These are phyloP conservation scores for Myopa testacea DNA, from an alignment of 2,888 invertebrate species.

Conservation along the genomic window DNA sequence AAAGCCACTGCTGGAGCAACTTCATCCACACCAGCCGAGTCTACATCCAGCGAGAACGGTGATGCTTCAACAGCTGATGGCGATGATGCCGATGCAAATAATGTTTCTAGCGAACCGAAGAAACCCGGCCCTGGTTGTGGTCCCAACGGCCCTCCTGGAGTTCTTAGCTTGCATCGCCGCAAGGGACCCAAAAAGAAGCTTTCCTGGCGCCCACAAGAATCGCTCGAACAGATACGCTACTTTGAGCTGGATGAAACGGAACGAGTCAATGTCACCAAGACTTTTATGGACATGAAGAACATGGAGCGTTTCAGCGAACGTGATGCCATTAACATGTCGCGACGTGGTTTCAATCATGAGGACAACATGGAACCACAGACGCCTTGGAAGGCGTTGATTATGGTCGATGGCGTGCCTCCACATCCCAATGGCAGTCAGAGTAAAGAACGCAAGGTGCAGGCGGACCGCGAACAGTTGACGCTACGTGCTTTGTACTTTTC, in stretches of 20 bases:
- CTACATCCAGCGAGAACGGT: conserved; percentile 32
- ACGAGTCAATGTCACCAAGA: conserved; percentile 92
- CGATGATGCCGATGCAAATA: conserved; percentile 49
- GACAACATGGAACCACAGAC: conserved; percentile 87
- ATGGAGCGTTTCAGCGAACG: conserved; percentile 89
- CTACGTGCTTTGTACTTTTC: conserved; percentile 86
- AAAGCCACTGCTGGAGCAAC: conserved; percentile 42
- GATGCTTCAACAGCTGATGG: conserved; percentile 38
- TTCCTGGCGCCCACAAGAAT: conserved; percentile 83
- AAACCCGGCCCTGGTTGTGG: conserved; percentile 68
- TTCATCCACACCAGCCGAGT: conserved; percentile 17
- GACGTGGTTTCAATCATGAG: conserved; percentile 78
- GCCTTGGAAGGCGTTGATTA: conserved; percentile 78
- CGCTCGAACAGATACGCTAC: conserved; percentile 85
- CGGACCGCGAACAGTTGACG: conserved; percentile 86
- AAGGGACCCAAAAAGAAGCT: conserved; percentile 84
- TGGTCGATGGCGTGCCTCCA: conserved; percentile 77
- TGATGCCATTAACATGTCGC: conserved; percentile 81
- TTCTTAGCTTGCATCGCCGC: conserved; percentile 77
- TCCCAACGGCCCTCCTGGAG: conserved; percentile 78
- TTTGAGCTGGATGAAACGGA: conserved; percentile 97
- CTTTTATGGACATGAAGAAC: conserved; percentile 91
- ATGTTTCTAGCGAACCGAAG: conserved; percentile 54
- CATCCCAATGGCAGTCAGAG: conserved; percentile 82
- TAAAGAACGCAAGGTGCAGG: conserved; percentile 87